Evolutionary conservation across 1,140 invertebrate genomes (phyloP).

Genomic region (Macrosteles quadrilineatus): DNA sequence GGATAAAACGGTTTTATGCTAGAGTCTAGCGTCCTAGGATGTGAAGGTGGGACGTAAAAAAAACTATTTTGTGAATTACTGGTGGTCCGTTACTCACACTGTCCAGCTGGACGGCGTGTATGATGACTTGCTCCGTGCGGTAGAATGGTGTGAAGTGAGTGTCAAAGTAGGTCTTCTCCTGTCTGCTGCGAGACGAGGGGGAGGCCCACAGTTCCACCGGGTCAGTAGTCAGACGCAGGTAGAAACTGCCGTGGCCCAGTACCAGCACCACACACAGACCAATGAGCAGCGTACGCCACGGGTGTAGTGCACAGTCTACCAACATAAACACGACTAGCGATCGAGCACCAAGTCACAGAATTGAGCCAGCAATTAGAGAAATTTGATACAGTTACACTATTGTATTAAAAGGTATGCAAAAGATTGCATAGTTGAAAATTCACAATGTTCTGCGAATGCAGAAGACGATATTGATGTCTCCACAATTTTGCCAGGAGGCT

Average conservation of each 20-base stretch:
- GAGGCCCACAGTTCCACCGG: slow-evolving; percentile 98
- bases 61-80: too few relatives aligned
- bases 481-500: too few relatives aligned
- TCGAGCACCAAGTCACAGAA: neutral
- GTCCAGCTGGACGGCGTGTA: slow-evolving; percentile 65
- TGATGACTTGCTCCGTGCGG: slow-evolving; percentile 86
- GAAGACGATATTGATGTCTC: too few relatives aligned
- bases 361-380: neutral
- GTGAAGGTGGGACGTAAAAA: too few relatives aligned
- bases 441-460: too few relatives aligned
- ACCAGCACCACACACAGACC: slow-evolving; percentile 62
- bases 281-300: slow-evolving; percentile 73
- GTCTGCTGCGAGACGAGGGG: slow-evolving; percentile 76
- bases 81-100: slow-evolving; percentile 51
- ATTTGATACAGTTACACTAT: neutral
- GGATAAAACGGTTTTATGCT: too few relatives aligned
- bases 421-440: too few relatives aligned
- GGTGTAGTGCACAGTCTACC: slow-evolving; percentile 74
- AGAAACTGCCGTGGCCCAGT: slow-evolving; percentile 66
- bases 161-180: slow-evolving; percentile 91
- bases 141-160: slow-evolving; percentile 94
- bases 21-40: too few relatives aligned
- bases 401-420: neutral
- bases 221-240: slow-evolving; percentile 80
- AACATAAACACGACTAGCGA: slow-evolving; percentile 37